Evolutionary conservation across 2,797 vertebrate species (phyloP).

Genomic region (Monodelphis domestica): DNA sequence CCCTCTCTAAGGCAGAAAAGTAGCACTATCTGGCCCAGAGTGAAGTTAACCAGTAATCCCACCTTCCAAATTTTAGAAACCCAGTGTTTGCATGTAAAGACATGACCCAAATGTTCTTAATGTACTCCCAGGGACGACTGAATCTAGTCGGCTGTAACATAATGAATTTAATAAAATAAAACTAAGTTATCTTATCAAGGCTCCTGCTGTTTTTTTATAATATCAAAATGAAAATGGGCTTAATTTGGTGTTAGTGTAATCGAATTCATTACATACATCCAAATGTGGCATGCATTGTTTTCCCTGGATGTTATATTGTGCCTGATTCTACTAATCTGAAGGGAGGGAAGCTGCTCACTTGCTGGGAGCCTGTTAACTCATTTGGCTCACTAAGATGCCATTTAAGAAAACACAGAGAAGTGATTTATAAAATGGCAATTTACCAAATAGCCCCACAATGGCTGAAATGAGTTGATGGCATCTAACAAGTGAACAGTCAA

Average conservation of each 20-base stretch:
- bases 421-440: conserved; percentile 32
- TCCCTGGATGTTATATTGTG: conserved; percentile 41
- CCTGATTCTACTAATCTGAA: conserved; percentile 26
- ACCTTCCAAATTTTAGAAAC: conserved; percentile 36
- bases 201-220: conserved; percentile 76
- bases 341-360: conserved; percentile 23
- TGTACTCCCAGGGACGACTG: conserved; percentile 66
- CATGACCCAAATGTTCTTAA: conserved; percentile 69
- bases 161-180: conserved; percentile 76
- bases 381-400: not conserved
- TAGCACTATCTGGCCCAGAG: not conserved
- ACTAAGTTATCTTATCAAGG: conserved; percentile 68
- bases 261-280: conserved; percentile 66
- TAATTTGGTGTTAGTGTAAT: conserved; percentile 74
- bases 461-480: conserved; percentile 16
- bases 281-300: conserved; percentile 14
- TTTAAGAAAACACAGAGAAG: conserved; percentile 20
- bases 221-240: conserved; percentile 76
- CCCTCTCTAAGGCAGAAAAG: conserved; percentile 47
- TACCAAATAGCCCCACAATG: conserved; percentile 8
- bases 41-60: conserved; percentile 42
- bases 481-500: conserved; percentile 15
- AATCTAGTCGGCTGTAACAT: conserved; percentile 64
- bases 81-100: conserved; percentile 65
- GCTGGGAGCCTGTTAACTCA: conserved; percentile 34